Evolutionary conservation across 2,888 invertebrate genomes (phyloP).

Genomic region (Gymnosoma rotundatum): DNA sequence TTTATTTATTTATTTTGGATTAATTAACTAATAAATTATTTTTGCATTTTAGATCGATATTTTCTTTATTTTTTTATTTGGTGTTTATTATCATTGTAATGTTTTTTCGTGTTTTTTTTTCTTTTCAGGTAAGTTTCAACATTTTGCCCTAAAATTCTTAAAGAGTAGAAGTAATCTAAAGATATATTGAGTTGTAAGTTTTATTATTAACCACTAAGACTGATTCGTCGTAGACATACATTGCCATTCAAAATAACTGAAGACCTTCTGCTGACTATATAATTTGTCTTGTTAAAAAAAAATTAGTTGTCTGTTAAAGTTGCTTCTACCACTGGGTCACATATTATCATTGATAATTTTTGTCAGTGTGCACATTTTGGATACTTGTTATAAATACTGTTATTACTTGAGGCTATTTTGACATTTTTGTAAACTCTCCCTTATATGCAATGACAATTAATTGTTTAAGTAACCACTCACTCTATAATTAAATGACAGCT

Average conservation of each 20-base stretch:
- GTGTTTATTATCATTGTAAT: not conserved
- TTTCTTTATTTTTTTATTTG: no score
- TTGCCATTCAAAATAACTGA: not conserved
- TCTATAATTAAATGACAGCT: not conserved
- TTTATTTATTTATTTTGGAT: no score
- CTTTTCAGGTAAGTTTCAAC: constrained; percentile 58
- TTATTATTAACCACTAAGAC: no score
- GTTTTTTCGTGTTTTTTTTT: constrained; percentile 28
- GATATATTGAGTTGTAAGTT: constrained; percentile 37
- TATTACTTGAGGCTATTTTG: constrained; percentile 7
- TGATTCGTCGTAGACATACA: not conserved
- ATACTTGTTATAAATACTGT: not conserved
- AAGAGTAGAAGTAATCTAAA: not conserved
- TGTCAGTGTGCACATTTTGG: not conserved
- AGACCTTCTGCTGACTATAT: not conserved
- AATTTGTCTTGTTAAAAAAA: no score
- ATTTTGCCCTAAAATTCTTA: not conserved
- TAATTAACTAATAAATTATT: no score
- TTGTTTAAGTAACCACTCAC: not conserved
- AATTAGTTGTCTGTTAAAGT: not conserved
- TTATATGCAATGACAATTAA: constrained; percentile 2
- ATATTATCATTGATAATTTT: not conserved
- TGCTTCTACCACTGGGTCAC: not conserved
- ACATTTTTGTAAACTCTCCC: not conserved
- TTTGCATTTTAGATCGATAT: no score